Percentiles rank a stretch among this genome's conserved stretches.
Evolutionary conservation across 2,113 vertebrate genomes (phyloP).

Genomic region (Eublepharis macularius): DNA sequence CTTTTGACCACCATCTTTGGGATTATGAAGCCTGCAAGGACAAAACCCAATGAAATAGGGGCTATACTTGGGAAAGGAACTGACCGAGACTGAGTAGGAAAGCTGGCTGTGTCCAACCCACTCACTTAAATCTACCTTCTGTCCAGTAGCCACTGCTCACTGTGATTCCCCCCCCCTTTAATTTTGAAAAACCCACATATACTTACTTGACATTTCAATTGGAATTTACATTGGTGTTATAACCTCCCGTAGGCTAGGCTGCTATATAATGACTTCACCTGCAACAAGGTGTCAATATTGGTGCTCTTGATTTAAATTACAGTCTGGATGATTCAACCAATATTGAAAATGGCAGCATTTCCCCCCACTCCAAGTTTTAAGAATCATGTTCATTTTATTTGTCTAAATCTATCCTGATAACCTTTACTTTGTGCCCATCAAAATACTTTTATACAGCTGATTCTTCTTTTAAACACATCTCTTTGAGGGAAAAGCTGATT

Average conservation of each 20-base stretch:
- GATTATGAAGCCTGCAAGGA: no score
- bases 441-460: not conserved
- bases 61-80: no score
- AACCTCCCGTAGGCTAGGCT: not conserved
- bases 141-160: not conserved
- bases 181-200: not conserved
- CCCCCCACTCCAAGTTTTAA: not conserved
- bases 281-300: not conserved
- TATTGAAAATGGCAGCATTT: not conserved
- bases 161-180: not conserved
- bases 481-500: not conserved
- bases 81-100: no score
- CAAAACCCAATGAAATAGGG: no score
- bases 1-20: no score
- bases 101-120: no score
- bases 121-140: not conserved
- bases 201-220: constrained; percentile 6
- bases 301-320: not conserved
- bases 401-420: not conserved
- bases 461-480: not conserved
- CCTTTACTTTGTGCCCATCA: not conserved
- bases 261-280: not conserved
- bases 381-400: not conserved
- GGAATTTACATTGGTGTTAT: constrained; percentile 19
- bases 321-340: not conserved